Percentiles rank a stretch among this genome's conserved stretches.
Conservation (phyloP, 35 echinoderm and acorn worm genomes). For the Heliocidaris erythrogramma region DNA sequence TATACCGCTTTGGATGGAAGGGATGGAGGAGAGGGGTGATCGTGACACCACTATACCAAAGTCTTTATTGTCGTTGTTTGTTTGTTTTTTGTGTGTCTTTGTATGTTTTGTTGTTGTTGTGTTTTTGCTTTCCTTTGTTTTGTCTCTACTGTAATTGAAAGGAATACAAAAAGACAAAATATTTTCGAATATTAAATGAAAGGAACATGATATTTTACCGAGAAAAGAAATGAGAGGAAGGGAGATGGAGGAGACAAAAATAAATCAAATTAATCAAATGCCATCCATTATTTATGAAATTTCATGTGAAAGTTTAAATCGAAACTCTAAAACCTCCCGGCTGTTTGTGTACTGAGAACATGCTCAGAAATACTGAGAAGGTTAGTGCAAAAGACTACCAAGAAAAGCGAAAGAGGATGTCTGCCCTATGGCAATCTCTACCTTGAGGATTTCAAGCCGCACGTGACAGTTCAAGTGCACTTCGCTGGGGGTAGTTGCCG, state of each 20-base stretch:
- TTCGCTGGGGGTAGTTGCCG: slow-evolving; percentile 35
- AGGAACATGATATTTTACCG: too few species aligned
- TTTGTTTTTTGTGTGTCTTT: too few species aligned
- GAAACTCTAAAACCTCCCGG: neutral
- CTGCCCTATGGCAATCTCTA: slow-evolving; percentile 17
- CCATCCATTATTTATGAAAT: neutral
- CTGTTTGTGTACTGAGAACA: neutral
- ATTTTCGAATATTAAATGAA: too few species aligned
- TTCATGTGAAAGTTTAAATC: neutral
- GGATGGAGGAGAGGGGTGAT: too few species aligned
- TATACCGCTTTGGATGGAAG: too few species aligned
- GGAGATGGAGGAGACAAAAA: neutral
- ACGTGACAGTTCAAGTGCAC: slow-evolving; percentile 44
- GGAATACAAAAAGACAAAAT: too few species aligned
- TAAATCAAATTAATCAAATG: neutral
- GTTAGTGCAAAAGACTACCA: neutral
- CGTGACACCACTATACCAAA: too few species aligned
- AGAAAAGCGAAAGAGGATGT: slow-evolving; percentile 16
- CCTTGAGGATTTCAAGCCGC: slow-evolving; percentile 22
- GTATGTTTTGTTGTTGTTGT: too few species aligned
- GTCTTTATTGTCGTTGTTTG: too few species aligned
- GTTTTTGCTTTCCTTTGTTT: too few species aligned
- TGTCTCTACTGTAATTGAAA: too few species aligned
- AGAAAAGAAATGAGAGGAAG: neutral
- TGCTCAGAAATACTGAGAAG: neutral